Evolutionary conservation across 2,113 vertebrate species (phyloP).

Genomic region (Ondatra zibethicus): DNA sequence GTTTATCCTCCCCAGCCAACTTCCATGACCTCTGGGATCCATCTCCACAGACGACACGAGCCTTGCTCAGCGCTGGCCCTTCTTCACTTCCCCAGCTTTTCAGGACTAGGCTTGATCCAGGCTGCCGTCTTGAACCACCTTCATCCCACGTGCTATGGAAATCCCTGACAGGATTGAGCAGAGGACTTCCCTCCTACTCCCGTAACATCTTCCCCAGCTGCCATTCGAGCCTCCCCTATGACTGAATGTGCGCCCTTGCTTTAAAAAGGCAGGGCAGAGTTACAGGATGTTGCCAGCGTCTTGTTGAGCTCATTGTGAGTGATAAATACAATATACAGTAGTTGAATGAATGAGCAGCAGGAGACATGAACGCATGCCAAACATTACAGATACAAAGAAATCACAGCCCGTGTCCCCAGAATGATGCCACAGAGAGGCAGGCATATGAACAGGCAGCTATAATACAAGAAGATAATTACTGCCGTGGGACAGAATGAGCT

Average conservation of each 20-base stretch:
- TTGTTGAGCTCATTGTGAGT: conserved; percentile 13
- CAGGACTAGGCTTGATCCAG: background rate
- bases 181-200: background rate
- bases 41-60: too few species aligned
- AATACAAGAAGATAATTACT: background rate
- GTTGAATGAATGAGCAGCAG: conserved; percentile 11
- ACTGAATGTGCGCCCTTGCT: background rate
- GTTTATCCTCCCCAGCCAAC: background rate
- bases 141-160: background rate
- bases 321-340: background rate
- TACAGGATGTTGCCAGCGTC: background rate
- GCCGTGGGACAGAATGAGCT: background rate
- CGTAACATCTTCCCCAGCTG: too few species aligned
- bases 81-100: background rate
- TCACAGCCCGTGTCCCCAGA: background rate
- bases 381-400: conserved; percentile 5
- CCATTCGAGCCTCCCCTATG: background rate
- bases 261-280: background rate
- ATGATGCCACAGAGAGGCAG: background rate
- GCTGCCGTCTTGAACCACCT: background rate
- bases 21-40: background rate
- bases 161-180: background rate
- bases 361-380: background rate
- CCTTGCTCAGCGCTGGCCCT: too few species aligned
- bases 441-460: background rate